Conservation (phyloP, 2,113 vertebrate genomes). For the Axis porcinus region DNA sequence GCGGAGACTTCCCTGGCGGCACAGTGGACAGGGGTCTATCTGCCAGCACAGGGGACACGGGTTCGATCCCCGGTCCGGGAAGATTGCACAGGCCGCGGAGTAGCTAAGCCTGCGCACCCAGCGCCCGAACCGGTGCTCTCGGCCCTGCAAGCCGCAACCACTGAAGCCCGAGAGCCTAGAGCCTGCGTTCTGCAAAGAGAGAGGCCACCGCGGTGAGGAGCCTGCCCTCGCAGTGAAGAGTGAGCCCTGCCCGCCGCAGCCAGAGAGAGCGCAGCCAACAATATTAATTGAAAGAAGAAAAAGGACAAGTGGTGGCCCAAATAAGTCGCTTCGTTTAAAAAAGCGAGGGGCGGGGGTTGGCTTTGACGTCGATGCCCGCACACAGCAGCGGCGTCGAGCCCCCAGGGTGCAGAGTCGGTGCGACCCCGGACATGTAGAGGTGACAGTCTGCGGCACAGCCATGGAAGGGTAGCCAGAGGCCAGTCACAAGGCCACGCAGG, state of each 20-base stretch:
- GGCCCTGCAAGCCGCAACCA: background rate
- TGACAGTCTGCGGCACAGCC: too few relatives aligned
- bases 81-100: background rate
- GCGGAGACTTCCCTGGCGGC: background rate
- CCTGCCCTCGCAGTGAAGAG: too few relatives aligned
- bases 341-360: fast-evolving
- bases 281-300: background rate
- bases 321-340: background rate
- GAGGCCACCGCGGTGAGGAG: too few relatives aligned
- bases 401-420: fast-evolving
- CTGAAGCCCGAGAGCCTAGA: too few relatives aligned
- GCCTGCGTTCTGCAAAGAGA: too few relatives aligned
- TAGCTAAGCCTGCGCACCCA: background rate
- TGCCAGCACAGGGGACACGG: background rate
- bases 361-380: background rate
- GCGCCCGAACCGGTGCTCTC: background rate
- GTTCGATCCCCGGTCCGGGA: background rate
- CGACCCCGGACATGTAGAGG: background rate
- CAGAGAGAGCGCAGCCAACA: background rate
- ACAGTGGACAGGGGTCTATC: too few relatives aligned
- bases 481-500: background rate
- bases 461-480: background rate
- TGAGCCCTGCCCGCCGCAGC: too few relatives aligned
- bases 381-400: background rate
- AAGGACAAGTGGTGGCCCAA: background rate